Evolutionary conservation across 2,888 invertebrate genomes (phyloP).

Genomic region (Zaprionus bogoriensis): DNA sequence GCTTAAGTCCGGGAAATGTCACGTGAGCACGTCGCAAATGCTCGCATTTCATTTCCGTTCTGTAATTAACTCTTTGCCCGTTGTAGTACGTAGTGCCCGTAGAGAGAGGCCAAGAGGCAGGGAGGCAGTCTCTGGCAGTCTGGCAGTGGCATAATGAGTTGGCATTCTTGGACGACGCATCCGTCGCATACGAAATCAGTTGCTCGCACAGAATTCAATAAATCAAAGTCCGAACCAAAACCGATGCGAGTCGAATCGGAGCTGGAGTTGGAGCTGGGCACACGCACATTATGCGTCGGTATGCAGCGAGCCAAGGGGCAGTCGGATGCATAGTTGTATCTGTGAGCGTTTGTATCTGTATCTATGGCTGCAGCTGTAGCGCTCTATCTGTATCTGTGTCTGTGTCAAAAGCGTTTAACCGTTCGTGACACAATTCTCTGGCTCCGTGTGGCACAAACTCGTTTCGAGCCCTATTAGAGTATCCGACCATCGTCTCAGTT

Average conservation of each 20-base stretch:
- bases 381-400: conserved; percentile 12
- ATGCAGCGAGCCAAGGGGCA: conserved; percentile 41
- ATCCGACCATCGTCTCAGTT: conserved; percentile 11
- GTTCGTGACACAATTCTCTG: conserved; percentile 74
- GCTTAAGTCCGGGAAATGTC: conserved; percentile 58
- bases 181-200: conserved; percentile 65
- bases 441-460: conserved; percentile 63
- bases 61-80: conserved; percentile 56
- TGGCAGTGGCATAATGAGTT: conserved; percentile 59
- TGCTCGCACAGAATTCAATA: conserved; percentile 57
- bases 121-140: not conserved
- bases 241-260: conserved; percentile 1
- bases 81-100: too few species aligned
- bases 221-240: conserved; percentile 53
- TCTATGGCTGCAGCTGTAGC: conserved; percentile 34
- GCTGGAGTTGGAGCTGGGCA: conserved; percentile 37
- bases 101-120: too few species aligned
- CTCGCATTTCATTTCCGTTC: conserved; percentile 58
- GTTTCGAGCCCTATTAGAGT: conserved; percentile 65
- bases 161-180: conserved; percentile 64
- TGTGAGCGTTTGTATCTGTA: conserved; percentile 8
- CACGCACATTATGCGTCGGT: conserved; percentile 73
- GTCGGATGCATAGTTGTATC: not conserved
- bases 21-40: conserved; percentile 52
- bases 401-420: conserved; percentile 22